phyloP scores from a whole-genome alignment of 2,113 vertebrate species.

The Podarcis raffonei region DNA sequence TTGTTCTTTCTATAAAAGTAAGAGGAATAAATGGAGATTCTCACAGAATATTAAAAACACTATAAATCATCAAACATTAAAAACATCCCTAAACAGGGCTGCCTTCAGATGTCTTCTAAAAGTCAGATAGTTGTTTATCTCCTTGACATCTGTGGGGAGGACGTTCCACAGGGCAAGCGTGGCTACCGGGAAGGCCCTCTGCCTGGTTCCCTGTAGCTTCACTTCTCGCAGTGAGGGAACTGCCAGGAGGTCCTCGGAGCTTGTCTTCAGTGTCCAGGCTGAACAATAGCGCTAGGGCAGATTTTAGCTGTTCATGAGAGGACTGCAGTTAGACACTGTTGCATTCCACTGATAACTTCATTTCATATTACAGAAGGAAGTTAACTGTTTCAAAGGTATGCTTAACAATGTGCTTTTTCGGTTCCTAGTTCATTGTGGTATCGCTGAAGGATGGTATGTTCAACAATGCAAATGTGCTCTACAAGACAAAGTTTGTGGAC shows the following conservation, averaged over 20 bases:
- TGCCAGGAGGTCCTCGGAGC: background rate
- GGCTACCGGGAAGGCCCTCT: too few relatives aligned
- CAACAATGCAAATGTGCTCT: conserved; percentile 95
- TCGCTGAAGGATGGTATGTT: conserved; percentile 99
- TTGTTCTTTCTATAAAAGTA: background rate
- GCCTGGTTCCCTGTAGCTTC: too few relatives aligned
- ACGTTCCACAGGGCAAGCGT: too few relatives aligned
- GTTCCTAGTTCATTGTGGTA: conserved; percentile 92
- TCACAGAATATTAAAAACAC: too few relatives aligned
- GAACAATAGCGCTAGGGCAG: too few relatives aligned
- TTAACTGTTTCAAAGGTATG: background rate
- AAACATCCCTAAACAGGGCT: too few relatives aligned
- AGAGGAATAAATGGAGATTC: background rate
- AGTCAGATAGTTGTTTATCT: too few relatives aligned
- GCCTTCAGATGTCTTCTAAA: background rate
- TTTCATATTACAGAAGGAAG: background rate
- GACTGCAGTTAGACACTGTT: background rate
- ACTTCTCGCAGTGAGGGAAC: background rate
- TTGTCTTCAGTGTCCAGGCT: too few relatives aligned
- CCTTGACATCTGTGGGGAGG: too few relatives aligned
- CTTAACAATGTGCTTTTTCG: background rate
- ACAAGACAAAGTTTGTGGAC: conserved; percentile 93
- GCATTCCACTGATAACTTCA: background rate
- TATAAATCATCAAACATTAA: too few relatives aligned
- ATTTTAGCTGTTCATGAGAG: background rate